Conservation (phyloP, 2,797 vertebrate genomes). For the Acropternis orthonyx region DNA sequence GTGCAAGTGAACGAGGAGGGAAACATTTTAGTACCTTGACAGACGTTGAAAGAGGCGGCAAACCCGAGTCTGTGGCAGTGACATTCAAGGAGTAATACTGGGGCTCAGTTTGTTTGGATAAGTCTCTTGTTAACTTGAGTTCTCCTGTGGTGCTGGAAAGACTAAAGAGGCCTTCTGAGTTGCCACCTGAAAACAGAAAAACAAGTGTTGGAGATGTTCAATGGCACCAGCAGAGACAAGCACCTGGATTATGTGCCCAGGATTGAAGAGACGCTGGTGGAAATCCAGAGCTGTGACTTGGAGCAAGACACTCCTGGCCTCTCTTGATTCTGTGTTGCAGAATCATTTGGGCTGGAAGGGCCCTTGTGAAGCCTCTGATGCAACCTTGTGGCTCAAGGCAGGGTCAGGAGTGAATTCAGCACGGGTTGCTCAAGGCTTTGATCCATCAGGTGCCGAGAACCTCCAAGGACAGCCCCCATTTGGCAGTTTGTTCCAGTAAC, state of each 20-base stretch:
- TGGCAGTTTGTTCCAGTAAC: not conserved
- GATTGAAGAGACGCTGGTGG: not conserved
- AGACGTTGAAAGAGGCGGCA: constrained; percentile 37
- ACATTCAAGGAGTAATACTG: constrained; percentile 19
- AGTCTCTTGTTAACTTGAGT: constrained; percentile 38
- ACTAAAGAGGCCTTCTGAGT: constrained; percentile 50
- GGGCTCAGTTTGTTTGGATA: not conserved
- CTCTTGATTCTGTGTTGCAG: not conserved
- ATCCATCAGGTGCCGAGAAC: not conserved
- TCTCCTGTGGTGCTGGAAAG: constrained; percentile 52
- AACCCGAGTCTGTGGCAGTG: not conserved
- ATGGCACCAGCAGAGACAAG: not conserved
- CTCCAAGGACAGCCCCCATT: not conserved
- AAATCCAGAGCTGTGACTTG: not conserved
- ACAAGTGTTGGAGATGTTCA: not conserved
- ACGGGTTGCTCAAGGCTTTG: not conserved
- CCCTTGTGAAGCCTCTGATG: not conserved
- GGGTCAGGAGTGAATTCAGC: not conserved
- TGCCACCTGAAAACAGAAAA: constrained; percentile 42
- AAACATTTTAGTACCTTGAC: constrained; percentile 39
- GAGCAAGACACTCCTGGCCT: not conserved
- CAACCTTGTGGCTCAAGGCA: not conserved
- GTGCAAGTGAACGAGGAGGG: not conserved
- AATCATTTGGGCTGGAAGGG: not conserved
- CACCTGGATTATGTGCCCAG: not conserved